Evolutionary conservation across 2,113 vertebrate species (phyloP).

Genomic region (Otis tarda): DNA sequence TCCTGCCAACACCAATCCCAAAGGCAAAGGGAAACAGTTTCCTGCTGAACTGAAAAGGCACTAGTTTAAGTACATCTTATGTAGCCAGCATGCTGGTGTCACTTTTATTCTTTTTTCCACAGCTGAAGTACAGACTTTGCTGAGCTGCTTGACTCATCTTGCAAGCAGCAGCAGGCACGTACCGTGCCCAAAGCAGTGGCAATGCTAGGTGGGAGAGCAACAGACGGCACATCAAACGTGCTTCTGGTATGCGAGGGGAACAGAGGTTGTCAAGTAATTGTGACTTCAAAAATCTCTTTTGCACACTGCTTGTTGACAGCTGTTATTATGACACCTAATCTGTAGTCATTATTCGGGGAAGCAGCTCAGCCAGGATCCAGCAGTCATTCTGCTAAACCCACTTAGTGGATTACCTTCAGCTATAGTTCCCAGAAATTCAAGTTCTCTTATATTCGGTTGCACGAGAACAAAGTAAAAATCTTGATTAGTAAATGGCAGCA

Average conservation of each 20-base stretch:
- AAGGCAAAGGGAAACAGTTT: slow-evolving; percentile 13
- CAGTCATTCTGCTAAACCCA: neutral
- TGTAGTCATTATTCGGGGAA: neutral
- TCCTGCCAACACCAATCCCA: neutral
- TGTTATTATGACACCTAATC: slow-evolving; percentile 25
- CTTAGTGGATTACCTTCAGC: neutral
- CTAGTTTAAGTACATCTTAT: neutral
- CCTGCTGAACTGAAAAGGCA: neutral
- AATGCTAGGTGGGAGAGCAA: neutral
- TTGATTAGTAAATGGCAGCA: neutral
- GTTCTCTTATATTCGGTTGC: neutral
- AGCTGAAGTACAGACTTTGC: neutral
- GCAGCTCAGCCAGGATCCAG: neutral
- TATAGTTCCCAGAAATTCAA: neutral
- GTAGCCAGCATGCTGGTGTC: neutral
- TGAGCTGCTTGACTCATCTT: neutral
- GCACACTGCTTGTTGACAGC: slow-evolving; percentile 21
- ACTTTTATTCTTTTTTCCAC: slow-evolving; percentile 10
- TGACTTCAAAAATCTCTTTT: slow-evolving; percentile 26
- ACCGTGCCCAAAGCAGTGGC: neutral
- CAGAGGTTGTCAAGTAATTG: neutral
- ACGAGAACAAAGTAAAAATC: neutral
- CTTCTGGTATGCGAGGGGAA: neutral
- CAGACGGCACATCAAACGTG: neutral
- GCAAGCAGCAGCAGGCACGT: neutral